These are phyloP conservation scores for Heliangelus exortis DNA, from an alignment of 2,797 vertebrate species.

Conservation along the genomic window DNA sequence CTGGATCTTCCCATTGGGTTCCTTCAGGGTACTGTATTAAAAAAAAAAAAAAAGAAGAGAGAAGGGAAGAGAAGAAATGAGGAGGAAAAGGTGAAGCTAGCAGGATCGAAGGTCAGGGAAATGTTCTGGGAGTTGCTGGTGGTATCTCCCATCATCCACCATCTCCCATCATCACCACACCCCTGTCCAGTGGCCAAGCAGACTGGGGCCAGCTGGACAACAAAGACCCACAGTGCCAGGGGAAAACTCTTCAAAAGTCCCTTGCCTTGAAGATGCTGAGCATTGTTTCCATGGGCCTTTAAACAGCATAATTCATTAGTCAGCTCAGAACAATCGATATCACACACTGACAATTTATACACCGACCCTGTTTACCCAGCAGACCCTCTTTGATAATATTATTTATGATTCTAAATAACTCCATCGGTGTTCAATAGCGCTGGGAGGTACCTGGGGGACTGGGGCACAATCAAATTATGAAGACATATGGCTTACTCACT, in stretches of 20 bases:
- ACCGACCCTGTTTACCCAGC: slow-evolving; percentile 78
- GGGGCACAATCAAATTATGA: slow-evolving; percentile 78
- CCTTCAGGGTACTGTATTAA: fast-evolving
- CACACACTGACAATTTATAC: slow-evolving; percentile 68
- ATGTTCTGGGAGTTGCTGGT: fast-evolving
- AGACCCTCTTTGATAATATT: slow-evolving; percentile 81
- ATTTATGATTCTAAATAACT: slow-evolving; percentile 83
- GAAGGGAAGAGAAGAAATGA: neutral
- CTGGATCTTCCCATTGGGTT: fast-evolving
- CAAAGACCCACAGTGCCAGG: neutral
- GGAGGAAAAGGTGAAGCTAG: neutral
- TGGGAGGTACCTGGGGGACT: slow-evolving; percentile 68
- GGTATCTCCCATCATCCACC: neutral
- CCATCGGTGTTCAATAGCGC: slow-evolving; percentile 78
- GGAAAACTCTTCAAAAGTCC: slow-evolving; percentile 48
- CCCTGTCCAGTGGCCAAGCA: neutral
- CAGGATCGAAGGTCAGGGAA: neutral
- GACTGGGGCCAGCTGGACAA: neutral
- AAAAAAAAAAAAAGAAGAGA: neutral
- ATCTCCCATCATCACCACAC: neutral
- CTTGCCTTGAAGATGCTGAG: slow-evolving; percentile 15
- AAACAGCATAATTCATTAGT: slow-evolving; percentile 83
- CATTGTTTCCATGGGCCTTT: slow-evolving; percentile 64
- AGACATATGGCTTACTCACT: slow-evolving; percentile 74
- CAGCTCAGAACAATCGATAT: slow-evolving; percentile 78